Base-by-base conservation (phyloP, 2,797 vertebrate genomes). In the Mergus octosetaceus region DNA sequence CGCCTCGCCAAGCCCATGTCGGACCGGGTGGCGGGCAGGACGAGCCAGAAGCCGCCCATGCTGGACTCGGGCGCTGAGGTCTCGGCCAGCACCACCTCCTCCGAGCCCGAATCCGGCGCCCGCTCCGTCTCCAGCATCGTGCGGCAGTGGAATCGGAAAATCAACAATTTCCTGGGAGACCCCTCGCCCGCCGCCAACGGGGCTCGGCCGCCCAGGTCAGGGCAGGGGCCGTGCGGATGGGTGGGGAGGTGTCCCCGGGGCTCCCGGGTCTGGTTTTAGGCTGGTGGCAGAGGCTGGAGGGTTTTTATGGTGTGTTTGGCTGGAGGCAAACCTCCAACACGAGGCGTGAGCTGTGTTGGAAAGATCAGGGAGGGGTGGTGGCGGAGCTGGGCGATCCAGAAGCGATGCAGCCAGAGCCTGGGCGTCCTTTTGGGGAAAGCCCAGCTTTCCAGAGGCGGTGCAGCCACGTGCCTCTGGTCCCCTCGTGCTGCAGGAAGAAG, bases 1-100 rank as follows among this genome's bases (percentile, higher is more conserved):
- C 98, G 99, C n/a, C 93, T 99, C 47, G 98, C 99, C 85, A 99
- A 99, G 90, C 99, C 99, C 92, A 98, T 99, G 98, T 99, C 99
- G 0, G 99, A 99, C 53, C 98, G 99, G 0, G 99, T 98, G 13
- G 98, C 98, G 0, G 99, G 99, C 15, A 98, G 99, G 1, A 87
- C 85, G 6, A 94, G 94, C 34, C 98, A 98, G 54, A 99, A 99
- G 87, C 97, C 98, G 2, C 95, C 98, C 65, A 96, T 97, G 92
- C 85, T 97, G 18, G 99, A 99, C 96, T 99, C 99, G 0, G 98
- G 99, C 1, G 98, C 98, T 0, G 99, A 99, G 93, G 96, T 99
- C n/a, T 99, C 99, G 0, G 98, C 98, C 93, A 99, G 98, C 96
- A 99, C 98, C 11, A 98, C 98, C 53, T 98, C 99, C 7, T 99